phyloP scores from a whole-genome alignment of 2,888 invertebrate genomes.

The Camptogramma bilineatum region DNA sequence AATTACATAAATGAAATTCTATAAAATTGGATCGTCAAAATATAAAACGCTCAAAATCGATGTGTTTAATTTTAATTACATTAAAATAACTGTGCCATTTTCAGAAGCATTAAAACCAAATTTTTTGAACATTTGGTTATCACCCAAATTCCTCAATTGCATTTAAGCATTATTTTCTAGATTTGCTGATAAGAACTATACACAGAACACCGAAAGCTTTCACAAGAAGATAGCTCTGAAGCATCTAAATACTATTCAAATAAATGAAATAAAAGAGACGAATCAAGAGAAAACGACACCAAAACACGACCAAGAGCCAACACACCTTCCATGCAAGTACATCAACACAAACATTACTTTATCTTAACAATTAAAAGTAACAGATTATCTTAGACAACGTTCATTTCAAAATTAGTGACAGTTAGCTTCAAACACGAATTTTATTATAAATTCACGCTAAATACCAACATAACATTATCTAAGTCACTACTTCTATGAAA shows the following conservation, averaged over 20 bases:
- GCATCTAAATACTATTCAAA: constrained; percentile 58
- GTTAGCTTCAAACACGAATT: constrained; percentile 58
- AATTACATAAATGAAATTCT: constrained; percentile 52
- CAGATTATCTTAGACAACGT: constrained; percentile 44
- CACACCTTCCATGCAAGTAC: constrained; percentile 59
- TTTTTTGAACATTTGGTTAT: constrained; percentile 75
- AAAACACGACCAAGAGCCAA: constrained; percentile 72
- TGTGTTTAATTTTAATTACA: constrained; percentile 46
- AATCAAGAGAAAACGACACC: constrained; percentile 78
- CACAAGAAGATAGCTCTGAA: constrained; percentile 57
- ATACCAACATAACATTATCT: constrained; percentile 78
- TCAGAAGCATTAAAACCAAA: constrained; percentile 32
- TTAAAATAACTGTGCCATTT: constrained; percentile 43
- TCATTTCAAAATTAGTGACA: constrained; percentile 80
- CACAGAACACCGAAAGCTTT: constrained; percentile 81
- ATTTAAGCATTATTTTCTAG: constrained; percentile 66
- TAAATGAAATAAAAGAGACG: constrained; percentile 57
- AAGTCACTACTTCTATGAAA: constrained; percentile 74
- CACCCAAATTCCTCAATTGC: constrained; percentile 83
- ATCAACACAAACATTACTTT: constrained; percentile 31
- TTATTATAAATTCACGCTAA: constrained; percentile 65
- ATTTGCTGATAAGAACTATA: constrained; percentile 60
- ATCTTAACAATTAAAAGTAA: constrained; percentile 34
- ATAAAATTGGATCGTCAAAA: constrained; percentile 42
- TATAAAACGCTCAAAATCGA: constrained; percentile 43